Base-by-base conservation (phyloP, 2,888 invertebrate species). In the Flexamia atlantica region DNA sequence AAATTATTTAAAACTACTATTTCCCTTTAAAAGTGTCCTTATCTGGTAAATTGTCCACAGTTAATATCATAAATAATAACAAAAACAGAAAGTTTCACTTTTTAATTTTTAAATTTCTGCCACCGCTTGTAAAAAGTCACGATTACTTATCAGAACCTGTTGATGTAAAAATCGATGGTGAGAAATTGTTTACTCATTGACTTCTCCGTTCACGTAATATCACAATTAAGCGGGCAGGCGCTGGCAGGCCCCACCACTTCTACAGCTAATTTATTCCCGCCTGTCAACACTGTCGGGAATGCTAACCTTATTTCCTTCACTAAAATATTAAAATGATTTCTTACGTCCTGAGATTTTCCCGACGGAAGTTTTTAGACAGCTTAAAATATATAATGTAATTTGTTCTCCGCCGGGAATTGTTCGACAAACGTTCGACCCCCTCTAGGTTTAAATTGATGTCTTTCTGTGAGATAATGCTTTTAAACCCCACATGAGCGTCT, bases 311-410 rank as follows among this genome's bases (percentile, higher is more conserved):
- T 82, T 81, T 57, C 80, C 82, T 57, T 57, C 85, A 14, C 60
- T 84, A 60, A 85, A 85, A 82, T 85, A 85, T 85, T 85, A 85
- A 85, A 84, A 85, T 85, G 64, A 84, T 83, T 84, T 84, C 80
- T 81, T 70, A 79, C 53, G 80, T 81, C 36, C 53, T 84, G 79
- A 30, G 79, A 79, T 79, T 79, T 79, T 50, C 79, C 32, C 57
- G 79, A 23, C 57, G 32, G 53, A 50, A 79, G 30, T 79, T 36
- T 79, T 79, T 57, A 79, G 79, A 79, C 57, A 36, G 79, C 79
- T 79, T 79, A 57, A 79, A 79, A 79, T 79, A 57, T 79, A 57
- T 79, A 79, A 79, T 79, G 53, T 20, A 79, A 57, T 79, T 79
- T 57, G 79, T 57, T 28, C 32, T 30, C 79, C 32, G n/a, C 79